A percentile compares a stretch with the other conserved stretches of the same genome.
These are phyloP conservation scores for Acrocephalus arundinaceus DNA, from an alignment of 2,113 vertebrate genomes.

Conservation along the genomic window DNA sequence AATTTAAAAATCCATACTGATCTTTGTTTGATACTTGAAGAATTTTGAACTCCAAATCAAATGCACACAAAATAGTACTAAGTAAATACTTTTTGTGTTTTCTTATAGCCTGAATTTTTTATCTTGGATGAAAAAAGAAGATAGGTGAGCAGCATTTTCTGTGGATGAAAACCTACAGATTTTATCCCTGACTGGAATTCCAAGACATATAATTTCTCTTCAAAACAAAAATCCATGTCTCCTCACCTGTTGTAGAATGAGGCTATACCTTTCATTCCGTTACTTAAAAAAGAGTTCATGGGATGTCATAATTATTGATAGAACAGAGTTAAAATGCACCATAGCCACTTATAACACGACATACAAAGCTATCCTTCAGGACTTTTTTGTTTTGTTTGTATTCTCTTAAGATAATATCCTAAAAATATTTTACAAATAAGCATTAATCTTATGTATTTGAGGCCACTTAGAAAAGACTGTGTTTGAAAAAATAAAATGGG, in stretches of 20 bases:
- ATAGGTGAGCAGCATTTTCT: not conserved
- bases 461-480: not conserved
- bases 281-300: not conserved
- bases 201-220: not conserved
- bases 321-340: not conserved
- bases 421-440: not conserved
- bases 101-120: not conserved
- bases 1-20: not conserved
- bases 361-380: not conserved
- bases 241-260: not conserved
- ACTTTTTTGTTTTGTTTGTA: not conserved
- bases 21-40: not conserved
- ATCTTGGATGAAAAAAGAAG: not conserved
- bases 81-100: not conserved
- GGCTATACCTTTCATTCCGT: not conserved
- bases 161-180: not conserved
- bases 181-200: not conserved
- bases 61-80: not conserved
- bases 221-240: not conserved
- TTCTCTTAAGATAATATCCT: not conserved
- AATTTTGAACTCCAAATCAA: not conserved
- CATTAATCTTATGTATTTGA: not conserved
- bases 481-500: not conserved
- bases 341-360: not conserved
- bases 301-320: not conserved